Conservation (phyloP, 2,888 invertebrate genomes). For the Drosophila emarginata region DNA sequence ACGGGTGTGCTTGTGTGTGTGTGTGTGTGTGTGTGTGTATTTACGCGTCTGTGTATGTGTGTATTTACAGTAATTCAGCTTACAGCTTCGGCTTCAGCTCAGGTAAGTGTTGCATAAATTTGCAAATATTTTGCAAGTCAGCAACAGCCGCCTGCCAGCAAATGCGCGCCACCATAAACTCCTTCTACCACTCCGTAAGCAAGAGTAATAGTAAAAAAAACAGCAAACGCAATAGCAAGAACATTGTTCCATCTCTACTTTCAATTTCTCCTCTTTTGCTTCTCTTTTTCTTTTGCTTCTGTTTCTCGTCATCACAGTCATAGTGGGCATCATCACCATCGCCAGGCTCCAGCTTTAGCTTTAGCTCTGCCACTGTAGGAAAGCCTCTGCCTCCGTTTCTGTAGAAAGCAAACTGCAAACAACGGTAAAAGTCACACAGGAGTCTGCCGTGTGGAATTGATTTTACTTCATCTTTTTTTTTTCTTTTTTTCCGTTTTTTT, state of each 20-base stretch:
- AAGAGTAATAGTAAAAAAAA: no score
- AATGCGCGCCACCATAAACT: conserved; percentile 7
- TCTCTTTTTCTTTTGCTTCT: not conserved
- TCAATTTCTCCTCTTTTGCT: not conserved
- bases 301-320: conserved; percentile 18
- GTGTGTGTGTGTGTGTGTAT: conserved; percentile 18
- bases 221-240: conserved; percentile 23
- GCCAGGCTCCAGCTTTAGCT: conserved; percentile 17
- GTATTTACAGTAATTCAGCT: conserved; percentile 54
- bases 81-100: conserved; percentile 45
- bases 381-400: conserved; percentile 14
- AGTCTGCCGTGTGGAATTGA: conserved; percentile 42
- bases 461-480: conserved; percentile 36
- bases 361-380: conserved; percentile 18
- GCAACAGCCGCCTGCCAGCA: conserved; percentile 38
- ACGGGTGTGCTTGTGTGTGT: conserved; percentile 32
- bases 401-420: conserved; percentile 30
- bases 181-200: not conserved
- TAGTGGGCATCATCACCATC: conserved; percentile 27
- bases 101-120: conserved; percentile 68
- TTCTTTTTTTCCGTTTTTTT: conserved; percentile 16
- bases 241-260: conserved; percentile 9
- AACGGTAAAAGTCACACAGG: conserved; percentile 31
- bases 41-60: conserved; percentile 22
- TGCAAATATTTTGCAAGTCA: conserved; percentile 71